These are phyloP conservation scores for Anagyrus pseudococci DNA, from an alignment of 2,888 invertebrate species.

Conservation along the genomic window DNA sequence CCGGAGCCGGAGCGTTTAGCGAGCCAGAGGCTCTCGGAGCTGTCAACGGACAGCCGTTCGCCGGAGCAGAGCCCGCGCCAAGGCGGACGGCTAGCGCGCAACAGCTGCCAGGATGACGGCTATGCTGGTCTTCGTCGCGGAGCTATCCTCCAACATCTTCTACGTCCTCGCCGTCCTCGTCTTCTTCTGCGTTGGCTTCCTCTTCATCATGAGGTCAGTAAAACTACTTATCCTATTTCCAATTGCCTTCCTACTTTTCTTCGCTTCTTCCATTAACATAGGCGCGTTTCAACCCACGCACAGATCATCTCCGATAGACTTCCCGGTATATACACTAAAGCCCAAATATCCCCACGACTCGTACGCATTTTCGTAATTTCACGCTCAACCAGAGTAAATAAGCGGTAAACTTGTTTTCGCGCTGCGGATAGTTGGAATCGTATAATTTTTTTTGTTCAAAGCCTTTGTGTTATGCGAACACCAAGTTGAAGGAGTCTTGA, in stretches of 20 bases:
- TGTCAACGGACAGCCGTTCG: no score
- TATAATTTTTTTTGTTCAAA: no score
- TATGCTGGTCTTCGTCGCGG: slow-evolving; percentile 73
- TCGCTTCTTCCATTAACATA: no score
- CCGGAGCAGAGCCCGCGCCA: no score
- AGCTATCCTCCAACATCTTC: slow-evolving; percentile 75
- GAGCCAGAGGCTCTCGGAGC: no score
- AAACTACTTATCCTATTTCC: slow-evolving; percentile 38
- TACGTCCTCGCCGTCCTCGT: slow-evolving; percentile 76
- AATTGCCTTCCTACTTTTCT: no score
- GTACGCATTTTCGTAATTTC: not conserved
- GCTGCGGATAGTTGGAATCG: not conserved
- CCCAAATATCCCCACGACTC: no score
- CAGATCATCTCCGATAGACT: no score
- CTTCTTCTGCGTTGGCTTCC: slow-evolving; percentile 77
- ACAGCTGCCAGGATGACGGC: slow-evolving; percentile 62
- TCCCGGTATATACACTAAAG: not conserved
- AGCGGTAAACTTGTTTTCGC: not conserved
- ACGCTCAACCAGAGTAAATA: not conserved
- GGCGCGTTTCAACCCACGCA: no score
- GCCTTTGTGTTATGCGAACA: no score
- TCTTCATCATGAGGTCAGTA: slow-evolving; percentile 75
- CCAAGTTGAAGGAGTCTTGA: no score
- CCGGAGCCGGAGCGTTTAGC: no score
- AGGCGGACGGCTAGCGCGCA: not conserved